Base-by-base conservation (phyloP, 1,140 invertebrate genomes). In the Popillia japonica region DNA sequence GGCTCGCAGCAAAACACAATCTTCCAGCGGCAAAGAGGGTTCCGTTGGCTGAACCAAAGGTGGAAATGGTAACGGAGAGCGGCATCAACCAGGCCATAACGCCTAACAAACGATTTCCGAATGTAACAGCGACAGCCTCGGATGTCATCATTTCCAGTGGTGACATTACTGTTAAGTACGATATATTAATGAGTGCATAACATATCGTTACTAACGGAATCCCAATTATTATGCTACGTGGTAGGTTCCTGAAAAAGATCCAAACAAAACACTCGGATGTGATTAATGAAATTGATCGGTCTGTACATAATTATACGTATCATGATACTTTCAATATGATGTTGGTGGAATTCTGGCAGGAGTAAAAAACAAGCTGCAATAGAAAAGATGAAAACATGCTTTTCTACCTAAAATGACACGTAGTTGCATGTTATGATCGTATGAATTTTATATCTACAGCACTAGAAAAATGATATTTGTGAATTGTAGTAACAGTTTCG, bases 31-130 rank as follows among this genome's bases (percentile, higher is more conserved):
- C 94, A 85, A 99, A 98, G 22, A 99, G 90, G 6, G 97, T 98
- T 77, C 98, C 98, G 87, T 99, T 99, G 23, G 97, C 97, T 20
- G 97, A 97, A 64, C 98, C 98, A 88, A 99, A 98, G 0, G 97
- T 98, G 41, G 96, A 98, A 78, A 99, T 94, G 6, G 97, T 97
- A 20, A 99, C 98, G 68, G 97, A 96, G 8, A 98, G 87, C 2
- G 96, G 96, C 94, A 98, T 98, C 22, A 97, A 89, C 96, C 96
- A 98, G 3, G 95, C 93, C 90, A 96, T 92, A 0, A 92, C 90
- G 0, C 96, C 96, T 55, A 97, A 87, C 79, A 96, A 91, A 22
- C 95, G 90, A 87, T 96, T 95, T 8, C 94, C 94, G 87, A 96
- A 96, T 6, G 94, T 95, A 82, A 99, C 96, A 72, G 98, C 98